A percentile compares a stretch with the other conserved stretches of the same genome.
phyloP scores from a whole-genome alignment of 2,888 invertebrate species.

The Morpho helenor region DNA sequence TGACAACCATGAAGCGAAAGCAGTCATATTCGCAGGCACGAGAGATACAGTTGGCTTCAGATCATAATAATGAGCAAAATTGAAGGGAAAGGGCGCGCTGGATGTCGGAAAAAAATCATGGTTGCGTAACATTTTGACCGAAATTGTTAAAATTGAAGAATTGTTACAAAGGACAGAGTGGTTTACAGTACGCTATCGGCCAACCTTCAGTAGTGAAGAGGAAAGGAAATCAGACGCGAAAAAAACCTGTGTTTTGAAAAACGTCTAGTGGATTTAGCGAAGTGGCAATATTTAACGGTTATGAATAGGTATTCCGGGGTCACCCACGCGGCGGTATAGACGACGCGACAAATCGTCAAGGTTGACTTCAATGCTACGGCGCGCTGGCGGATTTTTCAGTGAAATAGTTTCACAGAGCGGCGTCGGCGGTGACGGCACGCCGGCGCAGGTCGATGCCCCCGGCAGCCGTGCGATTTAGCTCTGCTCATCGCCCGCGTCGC shows the following conservation, averaged over 20 bases:
- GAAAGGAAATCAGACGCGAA: background rate
- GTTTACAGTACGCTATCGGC: too few species aligned
- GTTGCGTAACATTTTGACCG: too few species aligned
- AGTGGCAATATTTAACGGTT: constrained; percentile 67
- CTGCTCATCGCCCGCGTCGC: constrained; percentile 41
- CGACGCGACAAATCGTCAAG: constrained; percentile 75
- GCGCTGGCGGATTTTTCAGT: constrained; percentile 71
- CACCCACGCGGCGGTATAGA: constrained; percentile 68
- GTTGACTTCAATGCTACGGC: constrained; percentile 71
- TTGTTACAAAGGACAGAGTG: too few species aligned
- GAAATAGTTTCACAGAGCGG: constrained; percentile 71
- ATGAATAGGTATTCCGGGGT: constrained; percentile 54
- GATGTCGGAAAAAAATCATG: too few species aligned
- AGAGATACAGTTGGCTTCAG: too few species aligned
- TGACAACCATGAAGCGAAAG: too few species aligned
- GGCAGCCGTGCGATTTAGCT: constrained; percentile 66
- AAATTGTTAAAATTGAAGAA: too few species aligned
- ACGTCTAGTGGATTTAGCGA: constrained; percentile 33
- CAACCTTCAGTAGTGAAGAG: too few species aligned
- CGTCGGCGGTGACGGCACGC: constrained; percentile 69
- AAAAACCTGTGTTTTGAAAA: constrained; percentile 14
- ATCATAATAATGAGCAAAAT: too few species aligned
- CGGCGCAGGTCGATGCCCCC: constrained; percentile 69
- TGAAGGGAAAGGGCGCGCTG: too few species aligned
- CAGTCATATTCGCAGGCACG: too few species aligned